phyloP scores from a whole-genome alignment of 2,888 invertebrate species.

The Latrodectus hesperus region DNA sequence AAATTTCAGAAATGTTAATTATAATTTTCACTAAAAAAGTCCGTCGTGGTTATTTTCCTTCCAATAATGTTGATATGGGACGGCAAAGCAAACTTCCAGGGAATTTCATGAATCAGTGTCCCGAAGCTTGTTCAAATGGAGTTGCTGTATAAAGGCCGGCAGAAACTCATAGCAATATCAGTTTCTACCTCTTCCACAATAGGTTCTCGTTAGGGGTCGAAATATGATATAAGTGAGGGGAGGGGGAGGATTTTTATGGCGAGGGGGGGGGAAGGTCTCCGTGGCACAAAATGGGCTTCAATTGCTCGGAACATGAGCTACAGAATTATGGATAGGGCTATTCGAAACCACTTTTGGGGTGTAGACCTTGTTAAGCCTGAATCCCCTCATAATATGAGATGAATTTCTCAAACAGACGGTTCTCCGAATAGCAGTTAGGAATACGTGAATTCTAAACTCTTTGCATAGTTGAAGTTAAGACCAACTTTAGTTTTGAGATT shows the following conservation, averaged over 20 bases:
- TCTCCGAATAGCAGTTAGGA: too few species aligned
- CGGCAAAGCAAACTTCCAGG: too few species aligned
- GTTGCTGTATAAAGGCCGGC: background rate
- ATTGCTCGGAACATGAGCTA: constrained; percentile 2
- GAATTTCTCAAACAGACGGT: too few species aligned
- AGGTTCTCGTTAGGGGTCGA: constrained; percentile 24
- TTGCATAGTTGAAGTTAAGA: too few species aligned
- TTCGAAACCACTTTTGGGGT: background rate
- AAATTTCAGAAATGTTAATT: too few species aligned
- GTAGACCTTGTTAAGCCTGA: background rate
- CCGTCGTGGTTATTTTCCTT: too few species aligned
- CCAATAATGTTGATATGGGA: too few species aligned
- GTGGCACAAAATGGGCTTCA: background rate
- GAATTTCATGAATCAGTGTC: background rate
- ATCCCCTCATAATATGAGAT: too few species aligned
- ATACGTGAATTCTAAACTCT: too few species aligned
- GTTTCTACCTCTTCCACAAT: constrained; percentile 19
- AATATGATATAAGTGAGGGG: constrained; percentile 16
- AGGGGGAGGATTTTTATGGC: background rate
- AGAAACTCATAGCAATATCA: background rate
- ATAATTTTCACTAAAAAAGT: too few species aligned
- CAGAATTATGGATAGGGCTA: constrained; percentile 2
- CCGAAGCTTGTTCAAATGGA: background rate
- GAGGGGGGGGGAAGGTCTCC: background rate
- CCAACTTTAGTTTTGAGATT: too few species aligned